Base-by-base conservation (phyloP, 2,113 vertebrate species). In the Gallinago jamesoni region DNA sequence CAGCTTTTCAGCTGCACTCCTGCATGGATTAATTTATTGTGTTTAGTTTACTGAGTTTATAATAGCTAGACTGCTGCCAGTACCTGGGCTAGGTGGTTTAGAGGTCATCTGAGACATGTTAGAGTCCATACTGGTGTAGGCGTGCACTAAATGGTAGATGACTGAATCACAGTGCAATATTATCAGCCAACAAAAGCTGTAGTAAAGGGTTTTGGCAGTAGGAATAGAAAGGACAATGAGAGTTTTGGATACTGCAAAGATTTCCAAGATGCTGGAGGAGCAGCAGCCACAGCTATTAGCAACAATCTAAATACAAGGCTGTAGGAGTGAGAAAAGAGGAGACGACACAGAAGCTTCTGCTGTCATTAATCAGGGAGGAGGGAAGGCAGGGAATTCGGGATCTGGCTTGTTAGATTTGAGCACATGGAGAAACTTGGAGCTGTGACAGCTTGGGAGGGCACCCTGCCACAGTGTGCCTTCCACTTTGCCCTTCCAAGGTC, bases 401-500 rank as follows among this genome's bases (percentile, higher is more conserved):
- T 82, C 48, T 82, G 69, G 17, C 18, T 87, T 94, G 63, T 57
- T 31, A 21, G 48, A 66, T 79, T 62, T 89, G 45, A 92, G 50
- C 6, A 6, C 77, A 20, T 24, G 31, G 69, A 94, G 56, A 39
- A 75, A 68, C 25, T 67, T 94, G 67, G 84, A 95, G n/a, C 45
- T 74, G 41, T 93, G 81, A 89, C 74, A 93, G 30, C 19, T 30
- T 81, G 33, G 47, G 41, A 95, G 63, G 48, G 55, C 69, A 84
- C n/a, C 10, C 53, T 85, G 94, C 43, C 87, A 79, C 14, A 27
- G 13, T 12, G 9, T 79, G 57, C 41, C 45, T 89, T 55, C 48
- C 19, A 57, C 60, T 93, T 82, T 93, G 37, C 41, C 57, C 84
- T 93, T 84, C 77, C 89, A 93, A 87, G 89, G 70, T 79, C 50